Conservation (phyloP, 2,888 invertebrate genomes). For the Andrena chrysosceles region DNA sequence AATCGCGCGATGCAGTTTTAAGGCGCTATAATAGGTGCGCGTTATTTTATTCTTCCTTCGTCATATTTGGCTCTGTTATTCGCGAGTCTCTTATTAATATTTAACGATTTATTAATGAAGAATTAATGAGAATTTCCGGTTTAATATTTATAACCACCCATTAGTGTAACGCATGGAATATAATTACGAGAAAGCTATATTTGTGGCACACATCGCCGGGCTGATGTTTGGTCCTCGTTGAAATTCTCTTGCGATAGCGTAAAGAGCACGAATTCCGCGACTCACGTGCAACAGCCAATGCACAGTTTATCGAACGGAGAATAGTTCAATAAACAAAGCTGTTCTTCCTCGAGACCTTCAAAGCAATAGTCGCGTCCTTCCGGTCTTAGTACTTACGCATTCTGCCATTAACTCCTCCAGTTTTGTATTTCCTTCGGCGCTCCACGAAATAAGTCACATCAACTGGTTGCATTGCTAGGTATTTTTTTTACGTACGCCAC, state of each 20-base stretch:
- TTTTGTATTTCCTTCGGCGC: no score
- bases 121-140: background rate
- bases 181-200: background rate
- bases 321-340: background rate
- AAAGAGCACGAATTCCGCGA: background rate
- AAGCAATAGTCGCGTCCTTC: background rate
- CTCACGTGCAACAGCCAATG: background rate
- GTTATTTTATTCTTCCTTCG: background rate
- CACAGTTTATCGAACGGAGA: background rate
- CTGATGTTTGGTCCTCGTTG: background rate
- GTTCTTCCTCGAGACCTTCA: background rate
- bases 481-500: background rate
- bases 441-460: background rate
- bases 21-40: background rate
- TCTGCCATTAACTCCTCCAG: no score
- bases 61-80: slow-evolving; percentile 6
- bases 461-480: background rate
- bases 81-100: background rate
- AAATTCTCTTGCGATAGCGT: slow-evolving; percentile 2
- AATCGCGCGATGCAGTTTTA: background rate
- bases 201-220: background rate
- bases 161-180: background rate
- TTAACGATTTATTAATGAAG: slow-evolving; percentile 4
- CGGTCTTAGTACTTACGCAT: background rate
- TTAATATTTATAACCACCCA: background rate